Base-by-base conservation (phyloP, 2,113 vertebrate genomes). In the Ophiodon elongatus region DNA sequence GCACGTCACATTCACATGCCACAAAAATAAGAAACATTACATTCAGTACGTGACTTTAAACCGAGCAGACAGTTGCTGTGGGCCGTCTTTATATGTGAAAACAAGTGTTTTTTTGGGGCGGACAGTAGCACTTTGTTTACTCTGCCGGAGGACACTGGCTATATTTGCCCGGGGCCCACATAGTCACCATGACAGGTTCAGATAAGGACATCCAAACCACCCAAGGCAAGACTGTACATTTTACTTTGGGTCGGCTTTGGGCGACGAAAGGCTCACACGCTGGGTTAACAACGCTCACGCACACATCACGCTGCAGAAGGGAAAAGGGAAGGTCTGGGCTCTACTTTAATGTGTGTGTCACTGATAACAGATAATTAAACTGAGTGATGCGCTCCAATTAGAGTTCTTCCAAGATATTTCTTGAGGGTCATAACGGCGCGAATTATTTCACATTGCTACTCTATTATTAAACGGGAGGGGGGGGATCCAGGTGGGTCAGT, bases 91-190 rank as follows among this genome's bases (percentile, higher is more conserved):
- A 25, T 45, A 11, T 60, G 74, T 63, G 31, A 43, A 78, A 62
- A 74, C 45, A 59, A 83, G 54, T 70, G 76, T 75, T 35, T 82
- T n/a, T 72, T 83, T 11, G 8, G 25, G 66, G 64, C 11, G 71
- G 56, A 82, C 62, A 56, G 73, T 31, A 13, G 57, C 50, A 45
- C 66, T 77, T 29, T 87, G 66, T 89, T 85, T 76, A 65, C 62
- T 59, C 50, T 7, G 85, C 80, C 71, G 43, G 31, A 67, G 80
- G 89, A 88, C 84, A 73, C 13, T 43, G 62, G 62, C 56, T 50
- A 41, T 66, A 27, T 79, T 86, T 71, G 79, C 86, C 79, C 31
- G 21, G 39, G 89, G 80, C 56, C 35, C 62, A 70, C 59, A 37
- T 8, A 84, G 80, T 66, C 45, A 13, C 29, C 39, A 10, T 65